Base-by-base conservation (phyloP, 1,140 invertebrate species). In the Bemisia tabaci region DNA sequence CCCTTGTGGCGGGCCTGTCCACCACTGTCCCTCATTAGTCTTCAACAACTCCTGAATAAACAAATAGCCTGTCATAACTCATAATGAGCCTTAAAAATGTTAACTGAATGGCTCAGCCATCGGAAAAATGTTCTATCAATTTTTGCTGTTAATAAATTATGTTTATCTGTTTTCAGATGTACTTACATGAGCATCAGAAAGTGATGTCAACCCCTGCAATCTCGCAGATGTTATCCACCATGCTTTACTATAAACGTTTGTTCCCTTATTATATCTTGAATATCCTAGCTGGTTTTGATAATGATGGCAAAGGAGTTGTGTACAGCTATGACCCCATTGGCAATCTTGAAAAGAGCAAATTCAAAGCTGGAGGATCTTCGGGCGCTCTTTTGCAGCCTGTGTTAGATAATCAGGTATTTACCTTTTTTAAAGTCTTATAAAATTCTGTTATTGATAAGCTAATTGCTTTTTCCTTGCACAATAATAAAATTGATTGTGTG, bases 251-350 rank as follows among this genome's bases (percentile, higher is more conserved):
- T 73, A 94, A 94, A 72, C 83, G 97, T 68, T 99, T 99, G 77
- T 99, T 99, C 77, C 97, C 97, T 0, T 99, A 98, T 76, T 99
- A 99, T 76, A 89, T 97, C 12, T 91, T 90, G 27, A 98, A 97
- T 76, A 87, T 99, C 27, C 78, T 99, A 64, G 95, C 92, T 70
- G 97, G 97, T 0, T 75, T 93, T 22, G 89, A 92, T 77, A 80
- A 81, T 72, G 82, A 91, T 73, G 95, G 95, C n/a, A 90, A 92
- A 75, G 96, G 96, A 1, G 89, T 87, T 73, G 88, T 98, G 1
- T 98, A 89, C 79, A 92, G 90, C 73, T 99, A 97, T 77, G 96
- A 99, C 79, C 95, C 96, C 0, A 90, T 99, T 70, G 97, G 97
- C 2, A 92, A 96, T 72, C 91, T 87, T 73, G 94, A 97, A 74